phyloP scores from a whole-genome alignment of 1,140 invertebrate genomes.

The Pachyrhynchus sulphureomaculatus region DNA sequence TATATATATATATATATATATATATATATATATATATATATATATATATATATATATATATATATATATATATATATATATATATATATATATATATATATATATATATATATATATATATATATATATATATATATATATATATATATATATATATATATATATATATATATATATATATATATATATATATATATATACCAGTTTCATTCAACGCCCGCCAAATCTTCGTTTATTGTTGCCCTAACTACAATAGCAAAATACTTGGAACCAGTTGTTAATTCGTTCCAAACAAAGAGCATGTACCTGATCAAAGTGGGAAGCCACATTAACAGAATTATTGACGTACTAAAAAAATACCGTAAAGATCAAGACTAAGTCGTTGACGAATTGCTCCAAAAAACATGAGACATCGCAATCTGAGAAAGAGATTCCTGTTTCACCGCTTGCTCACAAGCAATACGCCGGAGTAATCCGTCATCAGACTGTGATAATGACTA shows the following conservation, averaged over 20 bases:
- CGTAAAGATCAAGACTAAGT: not conserved
- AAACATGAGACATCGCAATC: slow-evolving; percentile 3
- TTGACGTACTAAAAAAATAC: slow-evolving; percentile 9
- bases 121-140: too few species aligned
- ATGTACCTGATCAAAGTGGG: slow-evolving; percentile 11
- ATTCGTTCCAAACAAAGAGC: slow-evolving; percentile 20
- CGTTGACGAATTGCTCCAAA: not conserved
- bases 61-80: too few species aligned
- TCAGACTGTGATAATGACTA: slow-evolving; percentile 22
- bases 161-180: too few species aligned
- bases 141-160: too few species aligned
- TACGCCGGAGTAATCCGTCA: slow-evolving; percentile 14
- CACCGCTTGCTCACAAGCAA: slow-evolving; percentile 16
- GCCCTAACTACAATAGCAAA: slow-evolving; percentile 1
- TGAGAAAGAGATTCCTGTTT: slow-evolving; percentile 7
- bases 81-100: too few species aligned
- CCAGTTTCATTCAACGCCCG: slow-evolving; percentile 24
- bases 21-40: too few species aligned
- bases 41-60: too few species aligned
- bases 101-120: too few species aligned
- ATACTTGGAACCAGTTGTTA: slow-evolving; percentile 20
- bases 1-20: too few species aligned
- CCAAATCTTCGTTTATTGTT: slow-evolving; percentile 6
- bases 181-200: too few species aligned
- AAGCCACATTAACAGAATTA: slow-evolving; percentile 12